These are phyloP conservation scores for Cynocephalus volans DNA, from an alignment of 2,113 vertebrate species.

Conservation along the genomic window DNA sequence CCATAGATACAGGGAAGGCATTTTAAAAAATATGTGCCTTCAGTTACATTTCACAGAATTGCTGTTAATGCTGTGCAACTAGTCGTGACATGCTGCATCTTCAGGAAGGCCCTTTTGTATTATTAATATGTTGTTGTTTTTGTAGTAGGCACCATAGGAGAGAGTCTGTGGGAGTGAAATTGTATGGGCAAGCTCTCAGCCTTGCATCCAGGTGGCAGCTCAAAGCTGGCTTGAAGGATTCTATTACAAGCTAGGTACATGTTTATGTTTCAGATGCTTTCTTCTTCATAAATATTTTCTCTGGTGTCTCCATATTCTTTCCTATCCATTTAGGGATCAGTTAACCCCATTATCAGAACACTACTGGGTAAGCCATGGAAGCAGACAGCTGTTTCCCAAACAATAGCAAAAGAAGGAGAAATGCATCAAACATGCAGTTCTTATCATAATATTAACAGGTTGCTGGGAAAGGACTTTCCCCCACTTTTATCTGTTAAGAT, in stretches of 20 bases:
- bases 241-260: constrained; percentile 24
- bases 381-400: constrained; percentile 61
- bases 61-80: constrained; percentile 64
- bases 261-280: constrained; percentile 2
- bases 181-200: background rate
- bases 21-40: constrained; percentile 57
- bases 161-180: background rate
- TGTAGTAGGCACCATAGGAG: background rate
- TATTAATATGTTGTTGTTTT: constrained; percentile 55
- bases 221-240: background rate
- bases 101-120: constrained; percentile 61
- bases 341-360: constrained; percentile 78
- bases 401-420: constrained; percentile 81
- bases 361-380: constrained; percentile 74
- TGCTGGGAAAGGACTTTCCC: constrained; percentile 71
- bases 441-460: constrained; percentile 75
- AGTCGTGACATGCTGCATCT: constrained; percentile 58
- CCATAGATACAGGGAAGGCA: constrained; percentile 32
- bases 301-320: constrained; percentile 68
- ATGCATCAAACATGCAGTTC: constrained; percentile 73
- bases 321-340: constrained; percentile 76
- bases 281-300: constrained; percentile 66
- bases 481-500: constrained; percentile 83
- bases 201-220: background rate
- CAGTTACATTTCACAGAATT: constrained; percentile 50